Evolutionary conservation across 1,140 invertebrate species (phyloP).

Genomic region (Micrasema minimum): DNA sequence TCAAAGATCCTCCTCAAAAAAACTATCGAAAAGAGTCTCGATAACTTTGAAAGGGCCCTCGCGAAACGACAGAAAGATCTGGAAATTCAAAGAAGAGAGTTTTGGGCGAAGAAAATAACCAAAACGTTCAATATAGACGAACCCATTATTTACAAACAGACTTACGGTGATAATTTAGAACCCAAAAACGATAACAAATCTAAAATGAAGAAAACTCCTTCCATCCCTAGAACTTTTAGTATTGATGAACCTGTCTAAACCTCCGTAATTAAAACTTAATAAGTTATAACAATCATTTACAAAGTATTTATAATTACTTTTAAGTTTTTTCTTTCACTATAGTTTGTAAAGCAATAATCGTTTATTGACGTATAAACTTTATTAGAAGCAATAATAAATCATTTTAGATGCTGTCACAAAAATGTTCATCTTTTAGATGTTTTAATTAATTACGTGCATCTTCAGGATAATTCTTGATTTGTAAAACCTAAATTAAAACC

Average conservation of each 20-base stretch:
- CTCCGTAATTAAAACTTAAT: too few relatives aligned
- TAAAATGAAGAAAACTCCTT: not conserved
- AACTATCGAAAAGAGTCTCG: constrained; percentile 58
- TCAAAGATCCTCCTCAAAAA: constrained; percentile 50
- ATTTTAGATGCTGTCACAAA: too few relatives aligned
- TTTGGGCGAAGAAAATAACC: constrained; percentile 44
- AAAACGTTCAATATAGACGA: constrained; percentile 55
- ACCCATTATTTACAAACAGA: constrained; percentile 36
- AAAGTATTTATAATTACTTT: too few relatives aligned
- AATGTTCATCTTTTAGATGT: too few relatives aligned
- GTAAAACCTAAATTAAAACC: too few relatives aligned
- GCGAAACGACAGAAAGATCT: constrained; percentile 47
- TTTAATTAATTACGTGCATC: too few relatives aligned
- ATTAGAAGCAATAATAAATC: too few relatives aligned
- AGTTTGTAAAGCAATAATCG: not conserved
- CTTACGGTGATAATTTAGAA: constrained; percentile 30
- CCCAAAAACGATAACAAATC: constrained; percentile 5
- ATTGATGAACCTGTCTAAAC: constrained; percentile 71
- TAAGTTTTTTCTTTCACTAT: not conserved
- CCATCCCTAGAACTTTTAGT: constrained; percentile 68
- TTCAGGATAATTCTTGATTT: too few relatives aligned
- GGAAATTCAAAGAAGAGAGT: constrained; percentile 39
- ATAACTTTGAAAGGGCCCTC: constrained; percentile 58
- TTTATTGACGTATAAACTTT: too few relatives aligned
- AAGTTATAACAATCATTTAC: too few relatives aligned